Evolutionary conservation across 2,797 vertebrate genomes (phyloP), one percentile per base, ranked within the genome.

Genomic region (Cryptoprocta ferox): DNA sequence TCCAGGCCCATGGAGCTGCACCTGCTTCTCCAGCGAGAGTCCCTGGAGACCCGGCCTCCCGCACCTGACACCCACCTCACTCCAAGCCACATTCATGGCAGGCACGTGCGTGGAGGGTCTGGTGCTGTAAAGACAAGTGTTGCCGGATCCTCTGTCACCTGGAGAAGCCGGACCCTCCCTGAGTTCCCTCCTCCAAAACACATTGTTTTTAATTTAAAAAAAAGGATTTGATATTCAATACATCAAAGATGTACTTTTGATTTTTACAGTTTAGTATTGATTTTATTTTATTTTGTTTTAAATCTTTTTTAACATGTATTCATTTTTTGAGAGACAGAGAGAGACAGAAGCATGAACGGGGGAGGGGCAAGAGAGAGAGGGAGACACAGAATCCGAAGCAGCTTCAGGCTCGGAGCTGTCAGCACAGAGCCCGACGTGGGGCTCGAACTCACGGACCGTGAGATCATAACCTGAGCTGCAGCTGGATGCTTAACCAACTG

Each of bases 71-170:
- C 3, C 13, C 56, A 42, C 37, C 68, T 83, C 45, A n/a, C 37
- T 28, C 59, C 24, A 9, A n/a, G 32, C 24, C n/a, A 68, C 39
- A 32, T 50, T 61, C 15, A 26, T 19, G 7, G 32, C 2, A 13
- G 61, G 18, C 82, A 1, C 0, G 0, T 0, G 3, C 30, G 0
- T 1, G 53, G 37, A 39, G 45, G 5, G 10, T 37, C 66, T 19
- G 53, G 53, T 37, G 7, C 73, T 10, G 5, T 6, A 10, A n/a
- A 24, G 71, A 71, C 39, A 45, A 66, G 32, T 7, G 1, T 30
- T 37, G 50, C 59, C 24, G 2, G 15, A 3, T 21, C 21, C 50
- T 37, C 32, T 24, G 19, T 35, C 59, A 5, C 19, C 48, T 66
- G 21, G 88, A 8, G 45, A 83, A 90, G 59, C 14, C 15, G 14